A percentile compares a stretch with the other conserved stretches of the same genome.
Conservation (phyloP, 2,797 vertebrate species). For the Pachyuromys duprasi region DNA sequence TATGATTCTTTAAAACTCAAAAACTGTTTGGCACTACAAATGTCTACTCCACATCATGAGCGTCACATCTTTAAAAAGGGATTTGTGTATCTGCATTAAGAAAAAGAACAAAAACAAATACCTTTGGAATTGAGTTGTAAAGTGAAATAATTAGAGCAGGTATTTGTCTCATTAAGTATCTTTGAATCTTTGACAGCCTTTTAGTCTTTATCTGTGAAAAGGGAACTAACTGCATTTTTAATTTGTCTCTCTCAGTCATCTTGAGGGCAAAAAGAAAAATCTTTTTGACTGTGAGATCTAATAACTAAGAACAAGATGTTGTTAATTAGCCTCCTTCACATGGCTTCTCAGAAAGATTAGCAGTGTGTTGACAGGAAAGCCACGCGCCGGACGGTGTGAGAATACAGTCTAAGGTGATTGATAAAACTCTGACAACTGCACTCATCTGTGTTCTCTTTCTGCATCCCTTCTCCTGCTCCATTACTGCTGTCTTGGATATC, state of each 20-base stretch:
- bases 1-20: constrained; percentile 46
- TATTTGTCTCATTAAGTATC: constrained; percentile 62
- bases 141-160: constrained; percentile 46
- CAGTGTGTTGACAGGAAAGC: constrained; percentile 33
- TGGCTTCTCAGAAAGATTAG: constrained; percentile 59
- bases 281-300: constrained; percentile 23
- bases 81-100: constrained; percentile 27
- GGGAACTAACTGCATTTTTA: constrained; percentile 41
- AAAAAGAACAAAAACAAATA: constrained; percentile 49
- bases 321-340: constrained; percentile 67
- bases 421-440: constrained; percentile 32
- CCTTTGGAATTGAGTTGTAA: constrained; percentile 57
- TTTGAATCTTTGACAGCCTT: constrained; percentile 56
- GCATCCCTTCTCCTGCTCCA: not conserved
- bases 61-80: not conserved
- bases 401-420: constrained; percentile 1
- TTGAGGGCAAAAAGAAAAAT: constrained; percentile 33
- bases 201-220: constrained; percentile 58
- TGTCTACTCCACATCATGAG: not conserved
- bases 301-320: constrained; percentile 67
- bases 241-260: constrained; percentile 67
- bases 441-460: not conserved
- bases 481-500: not conserved
- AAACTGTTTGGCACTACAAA: constrained; percentile 5
- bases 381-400: constrained; percentile 6